Evolutionary conservation across 2,113 vertebrate genomes (phyloP).

Genomic region (Bos taurus): DNA sequence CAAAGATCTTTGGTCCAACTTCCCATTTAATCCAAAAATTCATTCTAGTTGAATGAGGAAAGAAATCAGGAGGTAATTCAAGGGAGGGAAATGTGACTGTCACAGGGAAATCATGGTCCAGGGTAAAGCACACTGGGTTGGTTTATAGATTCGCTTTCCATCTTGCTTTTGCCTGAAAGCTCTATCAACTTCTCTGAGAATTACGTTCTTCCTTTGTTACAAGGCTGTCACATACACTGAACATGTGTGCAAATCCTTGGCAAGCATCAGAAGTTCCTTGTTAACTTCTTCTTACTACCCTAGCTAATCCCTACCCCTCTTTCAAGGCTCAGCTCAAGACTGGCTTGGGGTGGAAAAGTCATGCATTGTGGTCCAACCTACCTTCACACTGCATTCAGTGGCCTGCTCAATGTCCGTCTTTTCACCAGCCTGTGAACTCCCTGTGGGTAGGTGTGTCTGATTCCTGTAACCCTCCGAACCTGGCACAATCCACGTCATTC

Average conservation of each 20-base stretch:
- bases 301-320: neutral
- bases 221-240: neutral
- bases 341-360: neutral
- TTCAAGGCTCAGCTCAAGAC: neutral
- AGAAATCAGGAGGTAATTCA: neutral
- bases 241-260: neutral
- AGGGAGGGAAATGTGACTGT: neutral
- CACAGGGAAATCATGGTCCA: neutral
- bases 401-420: neutral
- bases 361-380: neutral
- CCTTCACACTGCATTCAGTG: neutral
- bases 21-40: neutral
- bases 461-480: neutral
- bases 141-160: neutral
- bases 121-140: neutral
- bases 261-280: neutral
- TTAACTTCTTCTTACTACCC: neutral
- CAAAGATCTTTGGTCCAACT: neutral
- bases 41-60: neutral
- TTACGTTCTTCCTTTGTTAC: neutral
- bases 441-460: neutral
- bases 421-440: neutral
- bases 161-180: neutral
- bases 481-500: neutral
- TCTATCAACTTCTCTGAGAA: neutral